Percentiles rank a stretch among this genome's conserved stretches.
Conservation (phyloP, 2,113 vertebrate species). For the Romanogobio albipinnatus region DNA sequence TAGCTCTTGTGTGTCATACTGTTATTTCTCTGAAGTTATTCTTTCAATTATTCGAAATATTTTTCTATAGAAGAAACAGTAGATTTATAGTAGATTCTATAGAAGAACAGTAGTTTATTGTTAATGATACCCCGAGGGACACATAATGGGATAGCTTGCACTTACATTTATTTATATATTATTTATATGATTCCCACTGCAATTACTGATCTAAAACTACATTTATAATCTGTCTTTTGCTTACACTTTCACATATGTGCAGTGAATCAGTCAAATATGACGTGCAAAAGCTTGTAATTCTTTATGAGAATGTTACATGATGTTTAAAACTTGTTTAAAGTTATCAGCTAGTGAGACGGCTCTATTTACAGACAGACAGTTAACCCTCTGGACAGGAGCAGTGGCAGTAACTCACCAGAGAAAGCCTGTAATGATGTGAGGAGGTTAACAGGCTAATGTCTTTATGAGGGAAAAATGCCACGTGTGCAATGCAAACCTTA, state of each 20-base stretch:
- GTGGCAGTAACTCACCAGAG: neutral
- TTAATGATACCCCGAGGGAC: slow-evolving; percentile 19
- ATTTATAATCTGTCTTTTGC: neutral
- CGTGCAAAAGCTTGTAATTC: neutral
- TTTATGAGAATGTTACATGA: slow-evolving; percentile 9
- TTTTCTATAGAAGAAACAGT: slow-evolving; percentile 28
- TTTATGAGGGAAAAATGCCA: slow-evolving; percentile 35
- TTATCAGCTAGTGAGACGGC: slow-evolving; percentile 14
- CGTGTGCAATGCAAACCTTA: slow-evolving; percentile 40
- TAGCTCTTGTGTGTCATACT: neutral
- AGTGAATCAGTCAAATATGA: neutral
- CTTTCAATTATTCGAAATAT: neutral
- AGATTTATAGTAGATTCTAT: neutral
- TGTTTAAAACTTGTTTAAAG: slow-evolving; percentile 26
- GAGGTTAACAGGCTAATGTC: slow-evolving; percentile 42
- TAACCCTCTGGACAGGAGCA: slow-evolving; percentile 10
- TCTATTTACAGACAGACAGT: slow-evolving; percentile 10
- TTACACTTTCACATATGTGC: neutral
- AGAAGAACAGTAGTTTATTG: slow-evolving; percentile 26
- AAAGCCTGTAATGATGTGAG: slow-evolving; percentile 14
- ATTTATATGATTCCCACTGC: neutral
- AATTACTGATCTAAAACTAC: neutral
- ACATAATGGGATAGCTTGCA: neutral
- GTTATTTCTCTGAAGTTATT: neutral
- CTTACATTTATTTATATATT: neutral